A percentile compares a stretch with the other conserved stretches of the same genome.
Conservation (phyloP, 2,113 vertebrate species). For the Calcarius ornatus region DNA sequence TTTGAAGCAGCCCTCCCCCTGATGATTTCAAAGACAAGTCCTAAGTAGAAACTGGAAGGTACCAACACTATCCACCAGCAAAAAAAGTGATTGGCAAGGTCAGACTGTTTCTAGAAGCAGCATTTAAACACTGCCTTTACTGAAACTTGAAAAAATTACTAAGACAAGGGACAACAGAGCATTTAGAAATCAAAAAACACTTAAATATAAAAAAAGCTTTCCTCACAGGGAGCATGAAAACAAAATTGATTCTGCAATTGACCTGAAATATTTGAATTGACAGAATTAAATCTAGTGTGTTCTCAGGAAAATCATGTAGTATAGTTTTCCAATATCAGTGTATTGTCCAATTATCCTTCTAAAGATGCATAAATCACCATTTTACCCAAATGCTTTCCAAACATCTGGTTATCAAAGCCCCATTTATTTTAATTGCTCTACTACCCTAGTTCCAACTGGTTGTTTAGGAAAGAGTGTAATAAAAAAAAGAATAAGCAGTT, state of each 20-base stretch:
- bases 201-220: background rate
- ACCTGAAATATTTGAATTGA: background rate
- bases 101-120: slow-evolving; percentile 39
- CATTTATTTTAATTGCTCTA: background rate
- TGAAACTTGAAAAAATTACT: slow-evolving; percentile 48
- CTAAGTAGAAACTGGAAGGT: background rate
- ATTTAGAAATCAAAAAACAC: background rate
- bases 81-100: slow-evolving; percentile 45
- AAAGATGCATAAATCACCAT: background rate
- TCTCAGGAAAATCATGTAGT: background rate
- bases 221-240: background rate
- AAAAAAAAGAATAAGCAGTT: background rate
- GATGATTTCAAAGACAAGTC: slow-evolving; percentile 26
- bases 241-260: slow-evolving; percentile 21
- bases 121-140: slow-evolving; percentile 32
- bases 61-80: background rate
- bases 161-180: slow-evolving; percentile 15
- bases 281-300: background rate
- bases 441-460: background rate
- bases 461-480: background rate
- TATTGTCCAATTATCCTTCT: background rate
- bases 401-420: background rate
- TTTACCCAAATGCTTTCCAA: background rate
- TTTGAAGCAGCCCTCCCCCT: background rate
- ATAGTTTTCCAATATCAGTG: background rate